These are phyloP conservation scores for Mimas tiliae DNA, from an alignment of 2,888 invertebrate species.

Conservation along the genomic window DNA sequence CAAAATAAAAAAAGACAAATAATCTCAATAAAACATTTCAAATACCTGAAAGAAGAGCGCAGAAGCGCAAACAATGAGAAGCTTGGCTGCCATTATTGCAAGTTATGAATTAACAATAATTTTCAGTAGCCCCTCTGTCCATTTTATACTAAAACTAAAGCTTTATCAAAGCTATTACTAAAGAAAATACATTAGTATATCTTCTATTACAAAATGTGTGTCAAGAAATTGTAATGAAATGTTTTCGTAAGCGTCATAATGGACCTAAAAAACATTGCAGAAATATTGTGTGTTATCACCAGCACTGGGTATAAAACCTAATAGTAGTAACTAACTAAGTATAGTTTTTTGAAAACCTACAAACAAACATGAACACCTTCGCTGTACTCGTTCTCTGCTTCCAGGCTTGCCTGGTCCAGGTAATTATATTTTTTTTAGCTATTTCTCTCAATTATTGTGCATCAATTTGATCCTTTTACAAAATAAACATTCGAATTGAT, in stretches of 20 bases:
- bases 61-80: constrained; percentile 46
- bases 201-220: constrained; percentile 6
- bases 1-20: too few relatives aligned
- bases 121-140: not conserved
- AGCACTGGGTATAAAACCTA: constrained; percentile 4
- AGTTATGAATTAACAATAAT: constrained; percentile 36
- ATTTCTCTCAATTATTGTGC: not conserved
- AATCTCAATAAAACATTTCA: not conserved
- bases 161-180: constrained; percentile 10
- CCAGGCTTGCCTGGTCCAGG: constrained; percentile 41
- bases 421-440: constrained; percentile 23
- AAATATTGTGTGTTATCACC: not conserved
- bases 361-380: constrained; percentile 36
- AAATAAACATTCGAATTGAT: too few relatives aligned
- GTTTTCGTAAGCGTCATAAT: not conserved
- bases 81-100: constrained; percentile 50
- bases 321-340: not conserved
- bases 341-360: constrained; percentile 11
- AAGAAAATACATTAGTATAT: not conserved
- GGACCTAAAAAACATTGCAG: constrained; percentile 1
- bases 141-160: constrained; percentile 21
- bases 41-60: constrained; percentile 53
- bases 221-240: constrained; percentile 1
- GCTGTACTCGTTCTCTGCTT: constrained; percentile 35
- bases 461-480: not conserved